Percentiles rank a stretch among this genome's conserved stretches.
Conservation (phyloP, 2,113 vertebrate species). For the Pedionomus torquatus region DNA sequence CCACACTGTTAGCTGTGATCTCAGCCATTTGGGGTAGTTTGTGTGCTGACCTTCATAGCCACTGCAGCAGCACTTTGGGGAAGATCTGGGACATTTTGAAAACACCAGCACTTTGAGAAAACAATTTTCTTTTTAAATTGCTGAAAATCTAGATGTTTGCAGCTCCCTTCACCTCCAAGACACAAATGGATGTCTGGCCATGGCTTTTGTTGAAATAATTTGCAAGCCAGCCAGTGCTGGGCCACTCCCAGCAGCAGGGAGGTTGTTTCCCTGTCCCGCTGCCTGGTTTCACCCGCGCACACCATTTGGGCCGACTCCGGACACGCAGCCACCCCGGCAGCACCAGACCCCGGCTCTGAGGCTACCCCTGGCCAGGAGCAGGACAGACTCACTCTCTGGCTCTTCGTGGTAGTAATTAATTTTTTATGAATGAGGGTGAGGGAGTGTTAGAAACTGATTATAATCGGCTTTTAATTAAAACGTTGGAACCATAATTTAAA, state of each 20-base stretch:
- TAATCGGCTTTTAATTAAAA: constrained; percentile 45
- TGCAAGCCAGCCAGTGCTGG: rapidly evolving
- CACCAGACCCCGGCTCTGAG: background rate
- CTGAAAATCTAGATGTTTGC: background rate
- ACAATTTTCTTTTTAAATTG: background rate
- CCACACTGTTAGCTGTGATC: background rate
- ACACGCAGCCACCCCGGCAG: rapidly evolving
- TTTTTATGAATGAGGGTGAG: background rate
- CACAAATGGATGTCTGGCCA: background rate
- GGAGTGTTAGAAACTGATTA: background rate
- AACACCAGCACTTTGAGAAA: background rate
- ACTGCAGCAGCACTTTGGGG: background rate
- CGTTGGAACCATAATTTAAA: constrained; percentile 2
- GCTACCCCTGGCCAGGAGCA: background rate
- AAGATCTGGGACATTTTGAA: background rate
- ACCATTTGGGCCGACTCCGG: rapidly evolving
- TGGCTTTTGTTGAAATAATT: background rate
- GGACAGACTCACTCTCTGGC: background rate
- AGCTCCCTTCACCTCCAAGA: background rate
- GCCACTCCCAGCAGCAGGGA: no score
- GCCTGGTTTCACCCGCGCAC: background rate
- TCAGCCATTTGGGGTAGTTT: background rate
- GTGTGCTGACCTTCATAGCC: background rate
- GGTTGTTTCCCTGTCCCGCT: background rate
- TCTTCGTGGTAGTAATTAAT: background rate